Evolutionary conservation across 2,888 invertebrate species (phyloP), one percentile per base, ranked within the genome.

Genomic region (Tubulanus polymorphus): DNA sequence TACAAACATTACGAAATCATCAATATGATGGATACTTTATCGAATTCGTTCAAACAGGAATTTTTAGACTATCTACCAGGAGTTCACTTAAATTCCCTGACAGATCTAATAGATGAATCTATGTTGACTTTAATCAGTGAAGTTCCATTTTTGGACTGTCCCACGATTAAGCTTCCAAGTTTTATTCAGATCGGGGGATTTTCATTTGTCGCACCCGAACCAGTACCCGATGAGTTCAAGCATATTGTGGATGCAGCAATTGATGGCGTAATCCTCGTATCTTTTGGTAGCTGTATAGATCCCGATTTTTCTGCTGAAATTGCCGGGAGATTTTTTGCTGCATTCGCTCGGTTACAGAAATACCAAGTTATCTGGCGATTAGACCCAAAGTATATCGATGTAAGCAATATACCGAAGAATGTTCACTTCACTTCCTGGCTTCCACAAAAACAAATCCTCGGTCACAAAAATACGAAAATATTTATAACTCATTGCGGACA

Each of bases 401-500:
- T n/a, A n/a, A n/a, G n/a, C n/a, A n/a, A n/a, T n/a, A n/a, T n/a
- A n/a, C n/a, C 26, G 10, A 29, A 50, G 37, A 57, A 62, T 28
- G 52, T 64, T 2, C 26, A 57, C 12, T 27, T 49, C 3, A 41
- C 51, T 6, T 35, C 51, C 15, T 69, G 69, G 69, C 30, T 68
- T 27, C 69, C 68, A 10, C 66, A 69, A 48, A 63, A 65, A 28
- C 64, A 66, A 28, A 50, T 69, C 1, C 60, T 69, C 15, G 66
- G 55, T n/a, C 66, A 70, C 46, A 49, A 35, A 8, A 65, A 62
- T 28, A 55, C 57, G 6, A 64, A 62, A 53, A 50, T 66, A 8
- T 66, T 70, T 48, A 60, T 70, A 10, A 63, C 67, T 12, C 71
- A 71, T 51, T 67, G 66, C 35, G 71, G 71, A 2, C 57, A 51